Conservation (phyloP, 2,113 vertebrate genomes). For the Chionomys nivalis region DNA sequence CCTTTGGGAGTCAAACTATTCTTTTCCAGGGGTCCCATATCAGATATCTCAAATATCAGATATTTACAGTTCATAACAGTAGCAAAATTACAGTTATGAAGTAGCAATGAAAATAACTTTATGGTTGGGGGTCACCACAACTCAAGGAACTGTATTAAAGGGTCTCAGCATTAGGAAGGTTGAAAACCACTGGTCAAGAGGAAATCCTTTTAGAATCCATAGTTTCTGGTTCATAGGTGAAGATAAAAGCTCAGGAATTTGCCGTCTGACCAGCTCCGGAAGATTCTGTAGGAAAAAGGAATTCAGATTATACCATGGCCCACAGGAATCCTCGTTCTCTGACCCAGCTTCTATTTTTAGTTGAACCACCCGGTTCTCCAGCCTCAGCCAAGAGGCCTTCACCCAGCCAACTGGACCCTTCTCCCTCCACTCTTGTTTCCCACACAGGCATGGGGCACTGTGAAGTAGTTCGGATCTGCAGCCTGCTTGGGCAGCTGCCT, state of each 20-base stretch:
- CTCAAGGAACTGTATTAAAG: not conserved
- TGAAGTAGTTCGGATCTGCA: not conserved
- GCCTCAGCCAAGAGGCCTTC: not conserved
- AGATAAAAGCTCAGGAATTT: not conserved
- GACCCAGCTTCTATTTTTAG: not conserved
- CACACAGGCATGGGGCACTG: not conserved
- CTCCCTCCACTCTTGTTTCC: not conserved
- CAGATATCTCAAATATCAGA: too few relatives aligned
- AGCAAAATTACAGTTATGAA: not conserved
- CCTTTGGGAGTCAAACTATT: not conserved
- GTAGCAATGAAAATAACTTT: not conserved
- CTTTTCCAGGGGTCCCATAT: not conserved
- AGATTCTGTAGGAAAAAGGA: not conserved
- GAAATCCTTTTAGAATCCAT: not conserved
- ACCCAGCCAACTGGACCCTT: not conserved
- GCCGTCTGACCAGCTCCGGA: not conserved
- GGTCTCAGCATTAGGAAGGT: not conserved
- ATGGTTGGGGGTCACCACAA: not conserved
- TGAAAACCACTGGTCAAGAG: not conserved
- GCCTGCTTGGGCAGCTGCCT: not conserved
- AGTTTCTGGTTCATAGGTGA: not conserved
- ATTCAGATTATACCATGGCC: not conserved
- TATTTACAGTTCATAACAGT: not conserved
- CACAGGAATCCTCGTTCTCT: constrained; percentile 7
- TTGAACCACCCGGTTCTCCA: not conserved